phyloP scores from a whole-genome alignment of 2,888 invertebrate genomes.

The Drosophila mimica region DNA sequence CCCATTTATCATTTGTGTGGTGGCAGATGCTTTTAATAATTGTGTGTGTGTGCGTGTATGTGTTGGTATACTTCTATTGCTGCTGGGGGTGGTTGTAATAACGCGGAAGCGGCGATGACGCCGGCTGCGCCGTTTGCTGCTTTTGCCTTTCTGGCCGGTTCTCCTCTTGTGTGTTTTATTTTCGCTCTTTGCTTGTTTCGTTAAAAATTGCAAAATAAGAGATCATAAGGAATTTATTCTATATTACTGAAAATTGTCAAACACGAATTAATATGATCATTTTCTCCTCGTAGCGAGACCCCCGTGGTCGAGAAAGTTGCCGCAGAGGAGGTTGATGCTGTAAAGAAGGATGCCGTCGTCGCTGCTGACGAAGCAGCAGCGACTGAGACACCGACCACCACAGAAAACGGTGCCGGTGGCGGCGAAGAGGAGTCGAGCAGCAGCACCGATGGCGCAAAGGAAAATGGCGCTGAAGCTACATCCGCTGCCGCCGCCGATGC shows the following conservation, averaged over 20 bases:
- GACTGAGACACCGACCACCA: conserved; percentile 73
- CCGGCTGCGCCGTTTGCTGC: conserved; percentile 39
- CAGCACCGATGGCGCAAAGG: conserved; percentile 71
- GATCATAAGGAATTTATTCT: not conserved
- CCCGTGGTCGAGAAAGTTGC: conserved; percentile 84
- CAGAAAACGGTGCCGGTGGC: conserved; percentile 78
- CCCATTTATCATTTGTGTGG: conserved; percentile 71
- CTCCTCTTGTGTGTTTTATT: conserved; percentile 8
- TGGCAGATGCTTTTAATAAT: conserved; percentile 62
- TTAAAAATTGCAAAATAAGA: not conserved
- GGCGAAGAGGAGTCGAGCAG: conserved; percentile 70
- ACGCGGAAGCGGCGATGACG: conserved; percentile 39
- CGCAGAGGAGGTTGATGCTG: conserved; percentile 83
- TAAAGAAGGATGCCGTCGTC: conserved; percentile 75
- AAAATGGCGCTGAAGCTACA: conserved; percentile 79
- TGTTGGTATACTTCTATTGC: conserved; percentile 22
- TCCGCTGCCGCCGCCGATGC: conserved; percentile 50
- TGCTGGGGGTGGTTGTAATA: conserved; percentile 54
- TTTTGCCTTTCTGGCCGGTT: conserved; percentile 22
- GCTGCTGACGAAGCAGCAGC: conserved; percentile 64
- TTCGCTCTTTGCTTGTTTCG: conserved; percentile 1
- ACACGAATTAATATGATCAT: not conserved
- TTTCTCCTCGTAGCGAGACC: conserved; percentile 74
- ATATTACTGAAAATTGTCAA: not conserved
- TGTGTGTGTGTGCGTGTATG: conserved; percentile 15